phyloP scores from a whole-genome alignment of 2,797 vertebrate genomes.

The Lepilemur ruficaudatus region DNA sequence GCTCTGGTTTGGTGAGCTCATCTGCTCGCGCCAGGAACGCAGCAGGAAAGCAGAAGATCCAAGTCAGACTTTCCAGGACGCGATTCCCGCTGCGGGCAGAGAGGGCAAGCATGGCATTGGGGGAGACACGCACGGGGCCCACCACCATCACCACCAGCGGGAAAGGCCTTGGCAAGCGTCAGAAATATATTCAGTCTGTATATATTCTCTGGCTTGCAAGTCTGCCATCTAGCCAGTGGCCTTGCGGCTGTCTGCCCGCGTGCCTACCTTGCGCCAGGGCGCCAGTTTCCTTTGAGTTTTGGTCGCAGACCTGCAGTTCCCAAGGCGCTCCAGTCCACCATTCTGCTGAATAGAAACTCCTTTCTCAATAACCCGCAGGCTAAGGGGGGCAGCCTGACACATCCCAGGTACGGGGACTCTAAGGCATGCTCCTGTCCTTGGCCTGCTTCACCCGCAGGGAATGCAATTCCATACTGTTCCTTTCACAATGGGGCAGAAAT shows the following conservation, averaged over 20 bases:
- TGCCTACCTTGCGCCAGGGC: constrained; percentile 85
- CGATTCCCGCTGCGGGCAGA: constrained; percentile 64
- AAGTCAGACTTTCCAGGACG: constrained; percentile 65
- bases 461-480: not conserved
- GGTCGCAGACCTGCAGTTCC: constrained; percentile 84
- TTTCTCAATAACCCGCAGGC: constrained; percentile 75
- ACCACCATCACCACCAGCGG: constrained; percentile 63
- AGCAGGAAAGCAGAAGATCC: constrained; percentile 57
- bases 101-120: constrained; percentile 60
- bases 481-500: not conserved
- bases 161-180: constrained; percentile 78
- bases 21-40: constrained; percentile 56
- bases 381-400: not conserved
- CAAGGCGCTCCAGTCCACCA: constrained; percentile 83
- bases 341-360: constrained; percentile 87
- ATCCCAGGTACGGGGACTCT: not conserved
- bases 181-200: constrained; percentile 72
- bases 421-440: not conserved
- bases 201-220: constrained; percentile 80
- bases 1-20: constrained; percentile 50
- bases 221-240: constrained; percentile 72
- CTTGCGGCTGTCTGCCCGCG: constrained; percentile 70
- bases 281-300: constrained; percentile 86
- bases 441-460: not conserved
- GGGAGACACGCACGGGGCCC: constrained; percentile 55